Percentiles rank a stretch among this genome's conserved stretches.
Evolutionary conservation across 2,888 invertebrate genomes (phyloP).

Genomic region (Polymixis lichenea): DNA sequence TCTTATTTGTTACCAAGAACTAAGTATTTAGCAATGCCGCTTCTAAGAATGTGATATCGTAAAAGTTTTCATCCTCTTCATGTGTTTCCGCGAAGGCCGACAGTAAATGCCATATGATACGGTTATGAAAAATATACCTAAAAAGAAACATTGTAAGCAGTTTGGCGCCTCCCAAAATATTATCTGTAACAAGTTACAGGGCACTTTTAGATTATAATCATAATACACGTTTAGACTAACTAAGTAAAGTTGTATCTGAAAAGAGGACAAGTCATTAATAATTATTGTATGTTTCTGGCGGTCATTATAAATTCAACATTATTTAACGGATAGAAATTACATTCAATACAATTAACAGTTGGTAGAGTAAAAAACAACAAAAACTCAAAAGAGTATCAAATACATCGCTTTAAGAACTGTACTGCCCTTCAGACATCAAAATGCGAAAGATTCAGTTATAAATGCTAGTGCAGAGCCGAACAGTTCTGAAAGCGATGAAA

Average conservation of each 20-base stretch:
- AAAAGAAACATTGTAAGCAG: slow-evolving; percentile 59
- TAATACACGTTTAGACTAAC: slow-evolving; percentile 44
- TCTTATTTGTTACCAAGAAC: slow-evolving; percentile 43
- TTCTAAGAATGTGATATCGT: slow-evolving; percentile 51
- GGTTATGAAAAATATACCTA: slow-evolving; percentile 59
- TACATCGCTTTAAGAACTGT: slow-evolving; percentile 65
- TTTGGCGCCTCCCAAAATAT: slow-evolving; percentile 61
- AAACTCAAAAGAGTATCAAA: slow-evolving; percentile 32
- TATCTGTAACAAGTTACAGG: slow-evolving; percentile 66
- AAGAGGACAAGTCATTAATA: slow-evolving; percentile 58
- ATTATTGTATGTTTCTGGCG: slow-evolving; percentile 34
- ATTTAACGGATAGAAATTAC: slow-evolving; percentile 26
- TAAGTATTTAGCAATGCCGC: slow-evolving; percentile 49
- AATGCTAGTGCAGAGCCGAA: slow-evolving; percentile 55
- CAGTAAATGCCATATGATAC: slow-evolving; percentile 48
- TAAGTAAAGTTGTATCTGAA: slow-evolving; percentile 57
- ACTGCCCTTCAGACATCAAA: slow-evolving; percentile 56
- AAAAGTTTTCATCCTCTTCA: slow-evolving; percentile 57
- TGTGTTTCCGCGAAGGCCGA: slow-evolving; percentile 48
- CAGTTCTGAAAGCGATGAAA: slow-evolving; percentile 65
- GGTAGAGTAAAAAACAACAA: slow-evolving; percentile 48
- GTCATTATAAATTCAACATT: slow-evolving; percentile 45
- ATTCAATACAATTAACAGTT: slow-evolving; percentile 45
- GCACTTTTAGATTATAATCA: slow-evolving; percentile 49
- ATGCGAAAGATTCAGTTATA: slow-evolving; percentile 58